These are phyloP conservation scores for Ormyrus labotus DNA, from an alignment of 2,888 invertebrate genomes.

Conservation along the genomic window DNA sequence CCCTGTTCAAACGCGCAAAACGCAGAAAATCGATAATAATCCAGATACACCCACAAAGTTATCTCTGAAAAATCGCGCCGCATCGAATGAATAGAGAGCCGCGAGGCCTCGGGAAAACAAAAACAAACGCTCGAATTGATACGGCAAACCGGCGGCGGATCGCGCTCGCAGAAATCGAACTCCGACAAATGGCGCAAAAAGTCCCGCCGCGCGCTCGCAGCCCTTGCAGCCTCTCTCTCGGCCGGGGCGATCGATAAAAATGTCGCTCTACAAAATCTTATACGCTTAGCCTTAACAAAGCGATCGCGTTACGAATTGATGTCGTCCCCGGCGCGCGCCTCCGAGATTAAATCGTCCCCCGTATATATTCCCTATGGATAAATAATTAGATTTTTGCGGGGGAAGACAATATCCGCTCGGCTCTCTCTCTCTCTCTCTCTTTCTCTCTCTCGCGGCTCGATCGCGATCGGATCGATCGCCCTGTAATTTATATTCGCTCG, in stretches of 20 bases:
- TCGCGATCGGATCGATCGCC: conserved; percentile 61
- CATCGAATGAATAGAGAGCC: not conserved
- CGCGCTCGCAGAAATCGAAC: not conserved
- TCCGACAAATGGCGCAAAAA: not conserved
- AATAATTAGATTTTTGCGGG: conserved; percentile 55
- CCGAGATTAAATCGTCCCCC: conserved; percentile 38
- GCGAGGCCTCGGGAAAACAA: not conserved
- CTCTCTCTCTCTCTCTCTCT: no score
- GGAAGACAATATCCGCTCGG: conserved; percentile 34
- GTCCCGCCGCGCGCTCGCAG: not conserved
- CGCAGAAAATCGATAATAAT: no score
- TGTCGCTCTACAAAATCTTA: conserved; percentile 13
- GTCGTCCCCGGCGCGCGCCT: conserved; percentile 26
- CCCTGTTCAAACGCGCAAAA: no score
- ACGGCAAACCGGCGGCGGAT: conserved; percentile 7
- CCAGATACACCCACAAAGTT: no score
- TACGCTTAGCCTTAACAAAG: conserved; percentile 8
- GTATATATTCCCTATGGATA: conserved; percentile 42
- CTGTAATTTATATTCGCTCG: conserved; percentile 61
- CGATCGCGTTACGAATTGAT: conserved; percentile 56
- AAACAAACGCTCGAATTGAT: conserved; percentile 37
- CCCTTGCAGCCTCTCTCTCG: not conserved
- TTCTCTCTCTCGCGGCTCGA: not conserved
- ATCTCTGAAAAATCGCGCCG: no score
- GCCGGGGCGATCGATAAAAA: conserved; percentile 33